Evolutionary conservation across 1,140 invertebrate species (phyloP), one percentile per base, ranked within the genome.

Genomic region (Lepidotrigona ventralis): DNA sequence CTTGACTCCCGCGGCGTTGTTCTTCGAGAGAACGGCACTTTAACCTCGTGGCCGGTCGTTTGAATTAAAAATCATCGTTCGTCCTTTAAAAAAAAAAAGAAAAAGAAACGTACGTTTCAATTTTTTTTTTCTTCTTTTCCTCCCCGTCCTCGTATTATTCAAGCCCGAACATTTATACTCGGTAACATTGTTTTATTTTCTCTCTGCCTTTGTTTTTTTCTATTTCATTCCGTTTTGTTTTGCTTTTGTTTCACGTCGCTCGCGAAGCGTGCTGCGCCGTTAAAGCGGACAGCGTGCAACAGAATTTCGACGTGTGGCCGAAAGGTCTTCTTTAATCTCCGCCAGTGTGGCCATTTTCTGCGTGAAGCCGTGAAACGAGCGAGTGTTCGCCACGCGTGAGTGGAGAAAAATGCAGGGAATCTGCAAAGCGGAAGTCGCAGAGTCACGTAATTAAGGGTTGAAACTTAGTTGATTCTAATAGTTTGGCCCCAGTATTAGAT

Each of bases 371-470:
- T 46, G 33, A 74, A 33, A 74, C 53, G 29, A 23, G 26, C 17
- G n/a, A n/a, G 33, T 39, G 12, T 11, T 21, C 29, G 2, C 33
- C 33, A 33, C 33, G 11, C 2, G 0, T 12, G 21, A 21, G 12
- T 15, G 29, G 5, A 39, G 39, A 56, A 74, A 21, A 74, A 74
- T 74, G n/a, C 15, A 5, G n/a, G 56, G 4, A 56, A 75, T 75
- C 60, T 75, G 21, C 29, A 29, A 12, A 39, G 51, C n/a, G 51
- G 71, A 73, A 56, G 26, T 54, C 53, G 51, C 21, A 17, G 56
- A 56, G 71, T 56, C 56, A 33, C 71, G 26, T 56, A 73, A 73
- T 73, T 73, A 73, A 33, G 53, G 53, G 19, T 21, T 73, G 71
- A 56, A 54, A 54, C 53, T 12, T 39, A 39, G 11, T 54, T n/a